Evolutionary conservation across 2,113 vertebrate species (phyloP).

Genomic region (Oostethus manadensis): DNA sequence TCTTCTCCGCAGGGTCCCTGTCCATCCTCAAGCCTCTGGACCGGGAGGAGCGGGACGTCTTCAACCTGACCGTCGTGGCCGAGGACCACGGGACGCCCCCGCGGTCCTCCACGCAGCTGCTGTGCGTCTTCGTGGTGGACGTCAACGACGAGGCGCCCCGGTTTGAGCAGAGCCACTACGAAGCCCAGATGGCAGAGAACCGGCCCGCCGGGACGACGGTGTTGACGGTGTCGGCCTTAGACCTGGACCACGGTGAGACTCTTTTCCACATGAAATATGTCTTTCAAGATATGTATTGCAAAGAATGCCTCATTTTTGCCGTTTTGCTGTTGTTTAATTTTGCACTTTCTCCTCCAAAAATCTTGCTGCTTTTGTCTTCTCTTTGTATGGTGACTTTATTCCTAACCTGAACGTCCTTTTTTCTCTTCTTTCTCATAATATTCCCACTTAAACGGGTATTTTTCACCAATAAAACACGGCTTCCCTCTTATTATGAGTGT

Average conservation of each 20-base stretch:
- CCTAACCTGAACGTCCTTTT: too few species aligned
- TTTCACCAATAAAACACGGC: too few species aligned
- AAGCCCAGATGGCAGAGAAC: conserved; percentile 83
- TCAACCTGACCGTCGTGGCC: conserved; percentile 84
- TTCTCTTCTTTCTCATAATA: too few species aligned
- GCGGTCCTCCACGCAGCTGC: conserved; percentile 73
- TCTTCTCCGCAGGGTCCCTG: conserved; percentile 76
- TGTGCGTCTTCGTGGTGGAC: conserved; percentile 84
- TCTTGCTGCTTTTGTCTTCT: too few species aligned
- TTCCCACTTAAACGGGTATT: too few species aligned
- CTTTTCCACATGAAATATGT: too few species aligned
- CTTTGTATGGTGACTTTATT: too few species aligned
- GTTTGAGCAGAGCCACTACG: conserved; percentile 81
- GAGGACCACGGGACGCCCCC: conserved; percentile 83
- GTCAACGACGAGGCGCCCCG: conserved; percentile 87
- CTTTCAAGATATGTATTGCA: too few species aligned
- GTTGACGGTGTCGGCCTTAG: conserved; percentile 78
- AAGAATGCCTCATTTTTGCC: too few species aligned
- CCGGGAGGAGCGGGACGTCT: conserved; percentile 82
- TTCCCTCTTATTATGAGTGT: too few species aligned
- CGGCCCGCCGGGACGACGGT: conserved; percentile 74
- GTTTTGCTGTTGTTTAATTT: too few species aligned
- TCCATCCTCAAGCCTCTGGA: conserved; percentile 85
- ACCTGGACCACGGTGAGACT: conserved; percentile 85
- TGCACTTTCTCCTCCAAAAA: too few species aligned